Conservation (phyloP, 2,797 vertebrate genomes). For the Ptychobarbus kaznakovi region DNA sequence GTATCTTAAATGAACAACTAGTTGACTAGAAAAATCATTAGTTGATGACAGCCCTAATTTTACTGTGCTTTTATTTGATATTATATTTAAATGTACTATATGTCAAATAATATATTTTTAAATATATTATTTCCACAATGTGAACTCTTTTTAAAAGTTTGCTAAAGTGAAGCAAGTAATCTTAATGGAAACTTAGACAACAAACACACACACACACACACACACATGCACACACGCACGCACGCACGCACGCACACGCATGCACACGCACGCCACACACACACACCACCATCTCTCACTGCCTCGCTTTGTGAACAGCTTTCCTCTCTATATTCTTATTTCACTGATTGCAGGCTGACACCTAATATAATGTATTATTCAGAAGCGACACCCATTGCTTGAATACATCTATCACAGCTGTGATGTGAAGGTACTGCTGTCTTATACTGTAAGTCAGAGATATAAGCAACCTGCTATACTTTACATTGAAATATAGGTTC, state of each 20-base stretch:
- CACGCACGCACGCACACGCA: neutral
- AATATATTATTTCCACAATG: neutral
- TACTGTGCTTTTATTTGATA: neutral
- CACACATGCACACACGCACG: no score
- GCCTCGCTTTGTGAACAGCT: constrained; percentile 32
- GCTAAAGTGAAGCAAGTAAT: neutral
- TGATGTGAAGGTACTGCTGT: constrained; percentile 14
- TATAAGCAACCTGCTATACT: neutral
- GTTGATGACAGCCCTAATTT: neutral
- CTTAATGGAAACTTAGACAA: neutral
- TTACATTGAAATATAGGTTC: neutral
- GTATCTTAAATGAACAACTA: no score
- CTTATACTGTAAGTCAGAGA: neutral
- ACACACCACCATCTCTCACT: neutral
- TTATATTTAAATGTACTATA: neutral
- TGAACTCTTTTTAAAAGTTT: neutral
- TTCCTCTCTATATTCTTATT: neutral
- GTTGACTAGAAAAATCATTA: neutral
- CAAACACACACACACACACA: neutral
- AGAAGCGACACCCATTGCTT: constrained; percentile 27
- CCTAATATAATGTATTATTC: constrained; percentile 40
- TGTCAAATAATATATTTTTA: neutral
- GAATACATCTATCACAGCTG: constrained; percentile 22
- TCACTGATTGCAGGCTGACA: constrained; percentile 25
- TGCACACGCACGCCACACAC: neutral